These are phyloP conservation scores for Suillia variegata DNA, from an alignment of 2,888 invertebrate species.

Conservation along the genomic window DNA sequence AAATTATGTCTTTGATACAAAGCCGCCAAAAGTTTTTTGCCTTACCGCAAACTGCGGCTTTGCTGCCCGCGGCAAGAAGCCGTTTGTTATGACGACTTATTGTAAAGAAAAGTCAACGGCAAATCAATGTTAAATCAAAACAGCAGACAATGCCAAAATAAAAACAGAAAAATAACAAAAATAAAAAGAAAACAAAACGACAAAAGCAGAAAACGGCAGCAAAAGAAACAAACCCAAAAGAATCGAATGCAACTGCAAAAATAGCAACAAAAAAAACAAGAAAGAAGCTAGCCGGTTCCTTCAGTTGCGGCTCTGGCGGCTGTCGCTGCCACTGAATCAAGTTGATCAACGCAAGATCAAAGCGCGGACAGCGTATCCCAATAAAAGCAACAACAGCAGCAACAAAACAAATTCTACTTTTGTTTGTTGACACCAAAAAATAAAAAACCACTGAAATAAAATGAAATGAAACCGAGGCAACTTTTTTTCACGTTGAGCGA, in stretches of 20 bases:
- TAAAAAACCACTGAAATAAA: background rate
- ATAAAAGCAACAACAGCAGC: background rate
- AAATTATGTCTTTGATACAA: background rate
- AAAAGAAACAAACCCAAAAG: background rate
- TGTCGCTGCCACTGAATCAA: background rate
- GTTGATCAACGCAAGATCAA: constrained; percentile 12
- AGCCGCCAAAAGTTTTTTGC: background rate
- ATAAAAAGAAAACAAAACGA: background rate
- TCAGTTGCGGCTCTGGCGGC: background rate
- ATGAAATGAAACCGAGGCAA: too few relatives aligned
- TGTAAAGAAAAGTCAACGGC: constrained; percentile 18
- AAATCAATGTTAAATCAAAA: constrained; percentile 12
- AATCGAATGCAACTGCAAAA: background rate
- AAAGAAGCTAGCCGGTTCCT: background rate
- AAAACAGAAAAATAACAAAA: background rate
- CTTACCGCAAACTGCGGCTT: too few relatives aligned
- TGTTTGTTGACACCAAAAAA: background rate
- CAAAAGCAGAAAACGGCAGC: background rate
- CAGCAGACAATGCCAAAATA: background rate
- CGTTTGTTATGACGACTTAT: constrained; percentile 22
- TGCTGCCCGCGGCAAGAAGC: background rate
- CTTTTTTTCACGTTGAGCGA: too few relatives aligned
- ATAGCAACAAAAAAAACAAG: background rate
- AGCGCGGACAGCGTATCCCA: constrained; percentile 16
- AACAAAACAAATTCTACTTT: background rate